Conservation (phyloP, 2,888 invertebrate genomes). For the Encarsia formosa region DNA sequence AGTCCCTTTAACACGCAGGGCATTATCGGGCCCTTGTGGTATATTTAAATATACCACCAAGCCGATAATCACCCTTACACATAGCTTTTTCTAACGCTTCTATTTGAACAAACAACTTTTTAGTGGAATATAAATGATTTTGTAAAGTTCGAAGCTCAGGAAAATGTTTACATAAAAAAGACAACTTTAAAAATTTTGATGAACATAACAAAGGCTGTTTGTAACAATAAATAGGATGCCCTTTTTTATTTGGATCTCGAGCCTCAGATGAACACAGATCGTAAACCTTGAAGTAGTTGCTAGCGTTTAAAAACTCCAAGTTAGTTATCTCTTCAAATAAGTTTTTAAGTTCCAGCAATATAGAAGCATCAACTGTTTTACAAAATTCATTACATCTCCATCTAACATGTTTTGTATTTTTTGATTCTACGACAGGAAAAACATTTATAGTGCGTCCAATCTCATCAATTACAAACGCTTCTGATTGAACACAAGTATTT, state of each 20-base stretch:
- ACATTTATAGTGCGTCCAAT: neutral
- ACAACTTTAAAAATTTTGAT: conserved; percentile 22
- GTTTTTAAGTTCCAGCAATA: neutral
- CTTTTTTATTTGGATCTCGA: conserved; percentile 2
- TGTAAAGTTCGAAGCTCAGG: conserved; percentile 3
- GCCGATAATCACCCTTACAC: neutral
- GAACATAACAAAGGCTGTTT: conserved; percentile 12
- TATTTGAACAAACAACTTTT: neutral
- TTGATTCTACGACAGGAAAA: neutral
- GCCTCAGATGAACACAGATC: neutral
- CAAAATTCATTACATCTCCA: neutral
- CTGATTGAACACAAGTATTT: neutral
- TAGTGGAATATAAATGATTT: neutral
- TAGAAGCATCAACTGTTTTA: neutral
- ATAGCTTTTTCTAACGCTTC: neutral
- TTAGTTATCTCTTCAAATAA: neutral
- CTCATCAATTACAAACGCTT: neutral
- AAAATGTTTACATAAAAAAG: conserved; percentile 26
- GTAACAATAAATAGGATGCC: conserved; percentile 9
- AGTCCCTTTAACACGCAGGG: no score
- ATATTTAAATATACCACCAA: no score
- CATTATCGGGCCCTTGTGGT: no score
- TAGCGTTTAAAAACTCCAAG: neutral
- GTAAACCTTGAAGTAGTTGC: neutral
- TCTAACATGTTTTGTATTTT: neutral